These are phyloP conservation scores for Meriones psammophilus DNA, from an alignment of 2,797 vertebrate species.

Conservation along the genomic window DNA sequence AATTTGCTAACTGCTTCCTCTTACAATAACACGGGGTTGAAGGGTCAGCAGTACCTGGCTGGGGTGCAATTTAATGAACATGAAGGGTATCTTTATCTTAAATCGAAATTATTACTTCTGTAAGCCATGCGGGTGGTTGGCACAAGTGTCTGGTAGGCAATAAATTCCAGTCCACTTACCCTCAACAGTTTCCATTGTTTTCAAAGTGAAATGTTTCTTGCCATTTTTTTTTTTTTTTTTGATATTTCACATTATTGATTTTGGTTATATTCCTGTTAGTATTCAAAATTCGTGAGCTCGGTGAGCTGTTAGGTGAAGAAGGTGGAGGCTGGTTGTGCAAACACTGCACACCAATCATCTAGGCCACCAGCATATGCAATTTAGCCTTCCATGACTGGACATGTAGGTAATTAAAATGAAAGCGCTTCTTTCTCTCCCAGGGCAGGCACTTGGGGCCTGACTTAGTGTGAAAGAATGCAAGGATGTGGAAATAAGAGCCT, in stretches of 20 bases:
- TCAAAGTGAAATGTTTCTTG: neutral
- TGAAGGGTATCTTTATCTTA: constrained; percentile 29
- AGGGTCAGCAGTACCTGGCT: constrained; percentile 36
- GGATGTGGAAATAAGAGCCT: constrained; percentile 12
- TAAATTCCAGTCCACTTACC: neutral
- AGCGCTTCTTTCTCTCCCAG: constrained; percentile 66
- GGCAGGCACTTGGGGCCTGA: constrained; percentile 44
- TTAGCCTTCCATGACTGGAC: constrained; percentile 71
- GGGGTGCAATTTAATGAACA: neutral
- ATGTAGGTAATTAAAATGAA: constrained; percentile 67
- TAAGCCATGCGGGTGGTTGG: neutral
- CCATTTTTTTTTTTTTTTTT: neutral
- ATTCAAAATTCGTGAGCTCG: constrained; percentile 41
- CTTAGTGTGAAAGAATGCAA: constrained; percentile 69
- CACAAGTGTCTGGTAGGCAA: neutral
- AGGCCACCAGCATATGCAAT: constrained; percentile 40
- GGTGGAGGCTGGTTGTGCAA: constrained; percentile 32
- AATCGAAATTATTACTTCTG: constrained; percentile 26
- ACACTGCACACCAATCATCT: neutral
- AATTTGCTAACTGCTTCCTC: constrained; percentile 11
- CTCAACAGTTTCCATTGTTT: constrained; percentile 54
- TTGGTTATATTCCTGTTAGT: constrained; percentile 57
- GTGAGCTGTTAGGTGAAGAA: constrained; percentile 11
- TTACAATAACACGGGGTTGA: neutral
- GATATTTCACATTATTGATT: constrained; percentile 57